Evolutionary conservation across 2,888 invertebrate genomes (phyloP).

Genomic region (Serrognathus titanus): DNA sequence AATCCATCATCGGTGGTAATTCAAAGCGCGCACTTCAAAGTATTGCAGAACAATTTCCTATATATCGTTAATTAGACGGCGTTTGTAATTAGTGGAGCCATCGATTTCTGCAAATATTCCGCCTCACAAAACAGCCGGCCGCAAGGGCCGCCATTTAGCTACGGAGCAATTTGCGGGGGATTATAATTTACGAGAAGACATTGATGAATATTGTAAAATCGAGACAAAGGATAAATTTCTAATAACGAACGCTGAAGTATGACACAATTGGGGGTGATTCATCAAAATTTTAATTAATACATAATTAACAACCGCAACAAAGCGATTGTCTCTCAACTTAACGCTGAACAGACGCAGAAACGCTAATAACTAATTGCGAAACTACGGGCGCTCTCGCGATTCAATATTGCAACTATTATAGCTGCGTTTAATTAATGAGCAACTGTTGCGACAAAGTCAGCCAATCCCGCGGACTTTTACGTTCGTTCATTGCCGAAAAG

Average conservation of each 20-base stretch:
- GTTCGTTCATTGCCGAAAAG: too few species aligned
- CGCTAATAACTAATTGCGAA: constrained; percentile 27
- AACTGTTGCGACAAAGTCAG: constrained; percentile 6
- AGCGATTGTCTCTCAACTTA: constrained; percentile 40
- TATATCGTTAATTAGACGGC: constrained; percentile 50
- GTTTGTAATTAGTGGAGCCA: constrained; percentile 47
- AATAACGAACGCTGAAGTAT: constrained; percentile 42
- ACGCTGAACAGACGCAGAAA: constrained; percentile 26
- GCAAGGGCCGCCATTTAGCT: constrained; percentile 33
- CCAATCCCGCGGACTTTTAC: too few species aligned
- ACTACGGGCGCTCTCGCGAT: constrained; percentile 17
- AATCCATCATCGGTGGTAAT: constrained; percentile 46
- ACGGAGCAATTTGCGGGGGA: constrained; percentile 34
- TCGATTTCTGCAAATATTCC: constrained; percentile 46
- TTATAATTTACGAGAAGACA: constrained; percentile 36
- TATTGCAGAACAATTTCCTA: constrained; percentile 50
- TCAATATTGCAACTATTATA: constrained; percentile 16
- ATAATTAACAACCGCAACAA: constrained; percentile 47
- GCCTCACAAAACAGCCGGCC: constrained; percentile 41
- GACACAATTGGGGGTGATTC: constrained; percentile 44
- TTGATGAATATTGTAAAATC: constrained; percentile 38
- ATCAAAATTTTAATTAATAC: constrained; percentile 48
- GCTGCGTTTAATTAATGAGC: constrained; percentile 17
- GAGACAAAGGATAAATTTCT: constrained; percentile 45
- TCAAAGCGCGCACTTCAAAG: constrained; percentile 47